Conservation (phyloP, 2,888 invertebrate genomes). For the Toxonevra muliebris region DNA sequence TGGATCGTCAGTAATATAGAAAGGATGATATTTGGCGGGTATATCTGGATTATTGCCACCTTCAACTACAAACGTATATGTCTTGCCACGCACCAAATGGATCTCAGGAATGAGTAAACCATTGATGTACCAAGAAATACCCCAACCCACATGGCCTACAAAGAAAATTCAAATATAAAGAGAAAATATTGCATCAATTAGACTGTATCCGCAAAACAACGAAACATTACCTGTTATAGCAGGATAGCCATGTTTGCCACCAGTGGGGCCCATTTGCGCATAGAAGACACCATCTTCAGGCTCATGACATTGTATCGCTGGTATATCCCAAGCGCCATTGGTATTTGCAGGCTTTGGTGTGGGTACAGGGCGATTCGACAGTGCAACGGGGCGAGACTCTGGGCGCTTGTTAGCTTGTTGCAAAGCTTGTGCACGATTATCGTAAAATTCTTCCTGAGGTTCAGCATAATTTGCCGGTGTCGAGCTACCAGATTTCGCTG, state of each 20-base stretch:
- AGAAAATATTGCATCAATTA: constrained; percentile 17
- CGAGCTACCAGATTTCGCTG: constrained; percentile 47
- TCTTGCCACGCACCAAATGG: constrained; percentile 84
- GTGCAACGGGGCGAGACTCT: constrained; percentile 38
- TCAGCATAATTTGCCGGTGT: constrained; percentile 33
- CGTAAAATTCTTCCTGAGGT: constrained; percentile 53
- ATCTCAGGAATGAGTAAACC: constrained; percentile 91
- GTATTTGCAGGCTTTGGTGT: constrained; percentile 73
- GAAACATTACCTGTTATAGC: constrained; percentile 78
- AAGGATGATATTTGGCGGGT: constrained; percentile 89
- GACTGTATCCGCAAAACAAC: background rate
- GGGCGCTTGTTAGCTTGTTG: constrained; percentile 53
- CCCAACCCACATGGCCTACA: constrained; percentile 91
- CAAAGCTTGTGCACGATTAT: constrained; percentile 54
- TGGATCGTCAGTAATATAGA: constrained; percentile 92
- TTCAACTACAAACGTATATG: constrained; percentile 88
- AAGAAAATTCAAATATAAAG: constrained; percentile 26
- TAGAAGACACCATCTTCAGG: constrained; percentile 92
- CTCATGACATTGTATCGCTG: constrained; percentile 87
- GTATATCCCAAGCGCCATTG: constrained; percentile 82
- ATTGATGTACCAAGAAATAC: constrained; percentile 94
- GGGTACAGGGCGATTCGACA: constrained; percentile 62
- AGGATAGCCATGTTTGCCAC: constrained; percentile 87
- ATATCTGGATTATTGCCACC: constrained; percentile 81
- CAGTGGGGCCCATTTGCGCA: constrained; percentile 93